phyloP scores from a whole-genome alignment of 92 coral and sea anemone genomes.

The Pocillopora meandrina region DNA sequence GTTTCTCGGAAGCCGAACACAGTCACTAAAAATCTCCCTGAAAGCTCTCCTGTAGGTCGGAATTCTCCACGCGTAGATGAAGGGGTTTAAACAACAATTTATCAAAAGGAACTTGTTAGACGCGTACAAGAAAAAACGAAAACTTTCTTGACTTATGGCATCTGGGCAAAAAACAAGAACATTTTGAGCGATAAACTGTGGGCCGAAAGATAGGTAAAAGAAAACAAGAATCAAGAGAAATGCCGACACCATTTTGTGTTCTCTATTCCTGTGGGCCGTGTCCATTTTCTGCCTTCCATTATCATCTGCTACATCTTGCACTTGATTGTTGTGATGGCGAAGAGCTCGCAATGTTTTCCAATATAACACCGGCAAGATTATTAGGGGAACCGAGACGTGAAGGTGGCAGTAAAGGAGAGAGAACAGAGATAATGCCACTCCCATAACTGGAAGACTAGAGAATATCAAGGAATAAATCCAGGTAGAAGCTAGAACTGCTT shows the following conservation, averaged over 20 bases:
- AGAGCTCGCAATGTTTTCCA: slow-evolving; percentile 34
- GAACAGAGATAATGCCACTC: slow-evolving; percentile 10
- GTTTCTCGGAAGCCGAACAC: not conserved
- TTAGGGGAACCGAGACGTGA: slow-evolving; percentile 42
- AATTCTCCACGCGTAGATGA: slow-evolving; percentile 35
- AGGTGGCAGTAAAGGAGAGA: slow-evolving; percentile 37
- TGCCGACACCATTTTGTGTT: slow-evolving; percentile 2
- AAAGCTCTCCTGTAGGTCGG: slow-evolving; percentile 11
- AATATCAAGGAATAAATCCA: slow-evolving; percentile 54
- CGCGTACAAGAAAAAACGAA: not conserved
- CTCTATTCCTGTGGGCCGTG: not conserved
- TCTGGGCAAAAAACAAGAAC: not conserved
- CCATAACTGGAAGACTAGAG: slow-evolving; percentile 23
- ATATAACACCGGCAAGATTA: slow-evolving; percentile 33
- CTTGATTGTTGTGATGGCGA: slow-evolving; percentile 19
- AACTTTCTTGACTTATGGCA: not conserved
- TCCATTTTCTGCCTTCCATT: not conserved
- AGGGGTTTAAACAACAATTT: slow-evolving; percentile 48
- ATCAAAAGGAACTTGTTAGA: slow-evolving; percentile 40
- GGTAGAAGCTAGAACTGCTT: slow-evolving; percentile 8
- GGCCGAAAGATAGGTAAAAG: not conserved
- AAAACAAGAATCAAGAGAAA: slow-evolving; percentile 10
- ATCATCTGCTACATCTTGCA: not conserved
- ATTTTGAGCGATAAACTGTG: slow-evolving; percentile 7
- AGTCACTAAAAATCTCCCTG: slow-evolving; percentile 1